A percentile compares a stretch with the other conserved stretches of the same genome.
phyloP scores from a whole-genome alignment of 2,113 vertebrate genomes.

The Egretta garzetta region DNA sequence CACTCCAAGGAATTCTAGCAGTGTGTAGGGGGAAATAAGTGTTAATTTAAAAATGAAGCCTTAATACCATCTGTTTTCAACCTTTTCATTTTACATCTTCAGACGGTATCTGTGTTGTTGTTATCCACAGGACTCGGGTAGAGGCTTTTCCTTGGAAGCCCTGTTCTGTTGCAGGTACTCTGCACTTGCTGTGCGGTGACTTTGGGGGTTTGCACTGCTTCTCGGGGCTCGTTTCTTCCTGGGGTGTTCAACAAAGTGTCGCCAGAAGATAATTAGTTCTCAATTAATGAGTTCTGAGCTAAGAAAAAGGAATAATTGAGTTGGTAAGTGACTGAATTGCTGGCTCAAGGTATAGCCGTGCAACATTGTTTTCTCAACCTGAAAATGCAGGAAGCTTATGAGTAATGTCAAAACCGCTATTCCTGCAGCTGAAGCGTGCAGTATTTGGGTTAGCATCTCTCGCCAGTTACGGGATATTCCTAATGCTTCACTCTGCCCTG shows the following conservation, averaged over 20 bases:
- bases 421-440: background rate
- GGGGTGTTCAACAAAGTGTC: background rate
- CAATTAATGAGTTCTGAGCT: background rate
- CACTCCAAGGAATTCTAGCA: background rate
- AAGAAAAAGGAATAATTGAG: background rate
- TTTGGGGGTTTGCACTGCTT: background rate
- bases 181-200: rapidly evolving
- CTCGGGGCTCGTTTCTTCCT: background rate
- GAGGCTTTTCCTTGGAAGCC: background rate
- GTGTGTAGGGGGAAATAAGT: background rate
- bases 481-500: background rate
- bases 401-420: background rate
- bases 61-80: background rate
- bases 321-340: background rate
- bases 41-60: background rate
- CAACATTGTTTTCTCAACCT: background rate
- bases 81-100: background rate
- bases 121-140: background rate
- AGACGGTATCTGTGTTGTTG: background rate
- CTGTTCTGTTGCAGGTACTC: background rate
- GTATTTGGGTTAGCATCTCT: background rate
- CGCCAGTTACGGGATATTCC: background rate
- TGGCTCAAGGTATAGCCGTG: background rate
- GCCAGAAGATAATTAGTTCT: background rate
- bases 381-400: background rate